Conservation (phyloP, 2,113 vertebrate species). For the Scophthalmus maximus region DNA sequence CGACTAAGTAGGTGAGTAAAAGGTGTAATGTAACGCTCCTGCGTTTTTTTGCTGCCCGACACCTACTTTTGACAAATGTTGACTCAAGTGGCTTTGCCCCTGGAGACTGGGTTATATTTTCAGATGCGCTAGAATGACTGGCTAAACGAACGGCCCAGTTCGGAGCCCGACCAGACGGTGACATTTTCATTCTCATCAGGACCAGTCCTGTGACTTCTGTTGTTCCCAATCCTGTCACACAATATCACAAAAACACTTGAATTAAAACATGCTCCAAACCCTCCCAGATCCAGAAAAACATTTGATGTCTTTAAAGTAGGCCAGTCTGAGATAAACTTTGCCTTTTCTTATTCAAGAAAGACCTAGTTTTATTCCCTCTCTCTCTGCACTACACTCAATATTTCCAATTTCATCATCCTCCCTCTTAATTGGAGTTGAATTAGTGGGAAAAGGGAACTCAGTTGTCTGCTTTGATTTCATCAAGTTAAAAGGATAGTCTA, state of each 20-base stretch:
- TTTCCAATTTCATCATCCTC: too few relatives aligned
- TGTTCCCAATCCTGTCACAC: background rate
- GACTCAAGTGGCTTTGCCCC: background rate
- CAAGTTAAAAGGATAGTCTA: too few relatives aligned
- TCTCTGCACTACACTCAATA: constrained; percentile 29
- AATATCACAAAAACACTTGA: background rate
- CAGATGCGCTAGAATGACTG: too few relatives aligned
- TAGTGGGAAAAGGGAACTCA: too few relatives aligned
- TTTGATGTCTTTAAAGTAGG: constrained; percentile 59
- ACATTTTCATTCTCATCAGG: too few relatives aligned
- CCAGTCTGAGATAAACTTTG: constrained; percentile 52
- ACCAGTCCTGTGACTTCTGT: too few relatives aligned
- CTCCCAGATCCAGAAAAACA: constrained; percentile 23
- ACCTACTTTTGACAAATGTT: background rate
- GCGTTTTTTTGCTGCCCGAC: background rate
- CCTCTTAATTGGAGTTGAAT: too few relatives aligned
- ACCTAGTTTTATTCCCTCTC: constrained; percentile 52
- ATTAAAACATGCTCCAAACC: constrained; percentile 21
- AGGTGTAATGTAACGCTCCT: too few relatives aligned
- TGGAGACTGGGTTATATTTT: too few relatives aligned
- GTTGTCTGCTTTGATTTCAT: constrained; percentile 28
- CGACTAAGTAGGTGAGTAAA: constrained; percentile 8
- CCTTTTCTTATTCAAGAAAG: constrained; percentile 63
- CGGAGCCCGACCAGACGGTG: too few relatives aligned
- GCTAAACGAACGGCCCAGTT: too few relatives aligned